Evolutionary conservation across 2,888 invertebrate species (phyloP).

Genomic region (Caenorhabditis becei): DNA sequence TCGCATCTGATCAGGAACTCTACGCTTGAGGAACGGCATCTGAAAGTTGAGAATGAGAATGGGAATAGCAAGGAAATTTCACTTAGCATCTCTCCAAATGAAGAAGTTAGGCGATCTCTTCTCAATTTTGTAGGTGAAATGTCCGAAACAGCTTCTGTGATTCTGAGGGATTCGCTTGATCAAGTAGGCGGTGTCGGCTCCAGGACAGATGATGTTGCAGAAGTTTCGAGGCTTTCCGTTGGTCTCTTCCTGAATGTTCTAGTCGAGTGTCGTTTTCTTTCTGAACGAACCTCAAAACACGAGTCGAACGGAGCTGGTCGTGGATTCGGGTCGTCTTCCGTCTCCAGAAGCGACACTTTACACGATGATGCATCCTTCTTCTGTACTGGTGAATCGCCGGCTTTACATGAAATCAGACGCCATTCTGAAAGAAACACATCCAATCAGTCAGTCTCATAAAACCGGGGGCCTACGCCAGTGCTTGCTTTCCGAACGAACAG

Average conservation of each 20-base stretch:
- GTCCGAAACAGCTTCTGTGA: conserved; percentile 74
- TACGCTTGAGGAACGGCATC: conserved; percentile 75
- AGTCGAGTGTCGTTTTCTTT: neutral
- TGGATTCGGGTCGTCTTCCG: conserved; percentile 72
- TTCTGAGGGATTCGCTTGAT: conserved; percentile 63
- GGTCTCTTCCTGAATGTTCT: conserved; percentile 72
- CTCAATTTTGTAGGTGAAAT: conserved; percentile 77
- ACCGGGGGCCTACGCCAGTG: conserved; percentile 76
- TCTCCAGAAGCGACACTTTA: conserved; percentile 72
- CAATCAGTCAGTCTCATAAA: neutral
- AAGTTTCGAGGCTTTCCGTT: conserved; percentile 77
- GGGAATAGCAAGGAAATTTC: neutral
- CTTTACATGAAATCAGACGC: conserved; percentile 72
- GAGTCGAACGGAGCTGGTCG: conserved; percentile 69
- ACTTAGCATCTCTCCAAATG: conserved; percentile 77
- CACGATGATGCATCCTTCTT: conserved; percentile 73
- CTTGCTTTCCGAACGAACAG: conserved; percentile 55
- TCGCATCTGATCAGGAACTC: conserved; percentile 77
- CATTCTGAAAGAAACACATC: conserved; percentile 69
- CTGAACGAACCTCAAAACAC: conserved; percentile 72
- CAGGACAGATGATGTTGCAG: conserved; percentile 76
- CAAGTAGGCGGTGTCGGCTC: conserved; percentile 79
- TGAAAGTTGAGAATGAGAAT: neutral
- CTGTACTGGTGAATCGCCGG: conserved; percentile 37
- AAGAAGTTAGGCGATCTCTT: conserved; percentile 72